Evolutionary conservation across 1,140 invertebrate genomes (phyloP), one percentile per base, ranked within the genome.

Genomic region (Papilio xuthus): DNA sequence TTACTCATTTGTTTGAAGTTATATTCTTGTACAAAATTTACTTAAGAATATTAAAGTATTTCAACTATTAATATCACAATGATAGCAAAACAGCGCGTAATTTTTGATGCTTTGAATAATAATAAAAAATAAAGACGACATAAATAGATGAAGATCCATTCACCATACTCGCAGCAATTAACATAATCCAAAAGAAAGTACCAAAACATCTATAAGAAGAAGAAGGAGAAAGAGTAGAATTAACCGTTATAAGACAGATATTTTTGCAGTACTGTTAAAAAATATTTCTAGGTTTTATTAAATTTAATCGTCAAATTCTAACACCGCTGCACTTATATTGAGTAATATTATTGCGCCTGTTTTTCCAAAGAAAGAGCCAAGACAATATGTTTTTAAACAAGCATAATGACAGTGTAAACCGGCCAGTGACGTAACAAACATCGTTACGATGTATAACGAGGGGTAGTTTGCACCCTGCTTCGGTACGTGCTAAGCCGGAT

Each of bases 391-490:
- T 28, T 32, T 28, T 60, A 13, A 26, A 20, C 20, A 60, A 12
- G 26, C 53, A 20, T 56, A 13, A 12, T 3, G 2, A 4, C 12
- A 60, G 20, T 23, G 23, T 26, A 23, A 26, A 12, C 10, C 56
- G 26, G 26, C 60, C 60, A 67, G 26, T 67, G 26, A 67, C 60
- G 60, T 12, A 15, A 18, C 47, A 28, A 60, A 67, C 26, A 67
- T 67, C 60, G 60, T 67, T 67, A 67, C 60, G 26, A 4, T 3
- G 4, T 67, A 18, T 67, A 67, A 67, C 32, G 60, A 67, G 60
- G 60, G 60, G 60, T 60, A 60, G 56, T 67, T 63, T 63, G 10
- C 60, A 67, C 60, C 60, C 60, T 67, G 60, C 26, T 67, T 32
- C 13, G 26, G 23, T 56, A 56, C 53, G 60, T 67, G 26, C 60